Conservation (phyloP, 2,797 vertebrate species). For the Darevskia nairensis region DNA sequence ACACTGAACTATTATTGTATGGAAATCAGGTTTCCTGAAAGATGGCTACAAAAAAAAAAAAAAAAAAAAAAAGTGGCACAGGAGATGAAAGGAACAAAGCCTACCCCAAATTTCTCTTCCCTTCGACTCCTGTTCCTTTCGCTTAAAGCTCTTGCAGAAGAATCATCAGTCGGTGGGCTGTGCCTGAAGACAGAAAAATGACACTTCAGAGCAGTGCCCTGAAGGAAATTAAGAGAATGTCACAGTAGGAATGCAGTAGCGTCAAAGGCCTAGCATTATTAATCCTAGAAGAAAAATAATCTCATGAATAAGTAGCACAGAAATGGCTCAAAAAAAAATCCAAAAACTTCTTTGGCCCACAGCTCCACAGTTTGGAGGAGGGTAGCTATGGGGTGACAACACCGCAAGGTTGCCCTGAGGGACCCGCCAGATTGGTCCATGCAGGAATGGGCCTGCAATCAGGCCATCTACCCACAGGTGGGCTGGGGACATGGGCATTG, state of each 20-base stretch:
- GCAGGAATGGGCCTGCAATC: too few relatives aligned
- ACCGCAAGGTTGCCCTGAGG: too few relatives aligned
- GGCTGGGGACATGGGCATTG: too few relatives aligned
- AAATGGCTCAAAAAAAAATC: not conserved
- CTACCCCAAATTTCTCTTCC: not conserved
- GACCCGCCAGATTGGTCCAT: too few relatives aligned
- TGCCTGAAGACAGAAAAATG: conserved; percentile 16
- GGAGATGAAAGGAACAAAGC: not conserved
- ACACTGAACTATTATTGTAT: not conserved
- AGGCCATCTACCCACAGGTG: too few relatives aligned
- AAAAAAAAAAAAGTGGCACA: not conserved
- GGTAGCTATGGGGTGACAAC: too few relatives aligned
- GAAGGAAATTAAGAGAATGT: conserved; percentile 21
- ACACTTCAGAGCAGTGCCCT: conserved; percentile 17
- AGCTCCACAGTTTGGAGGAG: too few relatives aligned
- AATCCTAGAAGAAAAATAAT: conserved; percentile 25
- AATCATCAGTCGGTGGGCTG: not conserved
- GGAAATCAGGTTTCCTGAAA: conserved; percentile 13
- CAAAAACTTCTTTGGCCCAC: not conserved
- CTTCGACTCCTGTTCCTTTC: not conserved
- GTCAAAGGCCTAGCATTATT: conserved; percentile 18
- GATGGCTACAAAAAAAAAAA: not conserved
- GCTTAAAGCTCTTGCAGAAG: not conserved
- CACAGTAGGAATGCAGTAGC: conserved; percentile 9
- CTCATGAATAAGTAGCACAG: conserved; percentile 27